Base-by-base conservation (phyloP, 2,797 vertebrate species). In the Gallirallus australis region DNA sequence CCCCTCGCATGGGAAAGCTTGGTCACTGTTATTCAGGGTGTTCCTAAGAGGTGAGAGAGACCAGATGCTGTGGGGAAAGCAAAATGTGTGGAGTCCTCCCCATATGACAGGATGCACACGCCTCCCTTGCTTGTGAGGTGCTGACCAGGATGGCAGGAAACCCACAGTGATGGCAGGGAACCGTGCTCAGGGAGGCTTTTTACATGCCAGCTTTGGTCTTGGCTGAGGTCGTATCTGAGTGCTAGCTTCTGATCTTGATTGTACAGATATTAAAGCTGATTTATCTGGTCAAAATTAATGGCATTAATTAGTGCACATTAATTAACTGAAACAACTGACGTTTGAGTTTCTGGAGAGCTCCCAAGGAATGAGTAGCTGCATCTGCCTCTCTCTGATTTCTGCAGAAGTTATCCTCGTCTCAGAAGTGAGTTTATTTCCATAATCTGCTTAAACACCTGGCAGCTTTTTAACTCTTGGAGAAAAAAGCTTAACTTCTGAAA, bases 11-110 rank as follows among this genome's bases (percentile, higher is more conserved):
- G 2, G 59, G 47, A 31, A 73, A 23, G 72, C 33, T 60, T 60
- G 53, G 40, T 7, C 2, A 0, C 28, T 89, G 11, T 20, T 20
- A 9, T 33, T 2, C 2, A 15, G 11, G 7, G 1, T 2, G 4
- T 50, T 53, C 39, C 64, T 64, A 8, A 61, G 64, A 87, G 40
- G 16, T 19, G 48, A 71, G 45, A 72, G 7, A 33, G 66, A 33
- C n/a, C 39, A 52, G 42, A 18, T 89, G 54, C 47, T 59, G n/a
- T 16, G 15, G 12, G 27, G 52, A 89, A 89, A 85, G 56, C 27
- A 70, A 86, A 85, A 79, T 50, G 83, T 77, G 61, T 78, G 52
- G 94, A 91, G 57, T 66, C 61, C 64, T 97, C 64, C 70, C 79
- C 45, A 13, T 25, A 11, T 8, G 10, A 12, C 37, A 39, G 37